Percentiles rank a stretch among this genome's conserved stretches.
Conservation (phyloP, 2,797 vertebrate genomes). For the Selene dorsalis region DNA sequence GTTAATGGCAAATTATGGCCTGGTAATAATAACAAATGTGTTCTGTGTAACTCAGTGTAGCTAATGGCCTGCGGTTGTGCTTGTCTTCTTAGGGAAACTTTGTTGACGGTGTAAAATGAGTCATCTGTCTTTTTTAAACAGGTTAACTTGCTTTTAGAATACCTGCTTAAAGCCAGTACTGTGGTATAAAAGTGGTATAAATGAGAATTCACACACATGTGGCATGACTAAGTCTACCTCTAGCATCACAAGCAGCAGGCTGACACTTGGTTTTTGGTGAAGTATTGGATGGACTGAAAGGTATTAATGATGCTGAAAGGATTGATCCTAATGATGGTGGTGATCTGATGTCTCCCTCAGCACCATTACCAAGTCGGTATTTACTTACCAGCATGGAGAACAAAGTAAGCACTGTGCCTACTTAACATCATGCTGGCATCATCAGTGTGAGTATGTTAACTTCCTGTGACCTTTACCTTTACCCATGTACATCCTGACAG, state of each 20-base stretch:
- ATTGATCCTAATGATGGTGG: not conserved
- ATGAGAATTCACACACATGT: not conserved
- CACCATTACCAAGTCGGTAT: no score
- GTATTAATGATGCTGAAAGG: not conserved
- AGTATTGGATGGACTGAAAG: not conserved
- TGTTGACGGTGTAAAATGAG: no score
- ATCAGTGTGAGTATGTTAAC: not conserved
- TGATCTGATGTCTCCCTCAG: not conserved
- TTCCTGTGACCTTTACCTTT: not conserved
- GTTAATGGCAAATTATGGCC: no score
- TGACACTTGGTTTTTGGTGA: not conserved
- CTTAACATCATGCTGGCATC: not conserved
- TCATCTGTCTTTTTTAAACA: no score
- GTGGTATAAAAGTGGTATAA: not conserved
- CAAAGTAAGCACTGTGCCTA: not conserved
- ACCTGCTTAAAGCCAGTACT: no score
- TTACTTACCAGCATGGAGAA: no score
- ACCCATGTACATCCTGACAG: not conserved
- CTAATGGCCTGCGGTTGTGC: no score
- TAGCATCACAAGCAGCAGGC: not conserved
- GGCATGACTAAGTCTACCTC: not conserved
- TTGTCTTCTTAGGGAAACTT: no score
- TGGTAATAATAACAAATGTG: no score
- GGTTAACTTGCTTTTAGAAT: no score
- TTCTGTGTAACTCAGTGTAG: no score